Evolutionary conservation across 2,888 invertebrate species (phyloP), one percentile per base, ranked within the genome.

Genomic region (Cosmia pyralina): DNA sequence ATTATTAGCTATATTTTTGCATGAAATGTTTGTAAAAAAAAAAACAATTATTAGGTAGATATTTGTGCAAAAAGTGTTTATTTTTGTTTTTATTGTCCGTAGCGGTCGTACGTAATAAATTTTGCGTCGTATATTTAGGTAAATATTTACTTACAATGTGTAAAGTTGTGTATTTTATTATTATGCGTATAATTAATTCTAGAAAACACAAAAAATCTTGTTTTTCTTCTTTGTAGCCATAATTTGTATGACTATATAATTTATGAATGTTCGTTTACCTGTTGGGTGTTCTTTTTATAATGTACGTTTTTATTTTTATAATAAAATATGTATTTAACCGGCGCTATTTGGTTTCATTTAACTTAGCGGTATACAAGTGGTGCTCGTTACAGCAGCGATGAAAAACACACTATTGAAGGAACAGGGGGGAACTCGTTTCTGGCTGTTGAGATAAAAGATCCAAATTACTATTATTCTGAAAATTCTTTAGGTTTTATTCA

Each of bases 231-330:
- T 46, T 38, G 28, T 52, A 41, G 28, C 2, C 17, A 28, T 55
- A 11, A 38, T 76, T 55, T 44, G 3, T 66, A 22, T 50, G 34
- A 57, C 2, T 58, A 13, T 65, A 22, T 65, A 19, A 19, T 58
- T 44, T 0, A 17, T 13, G 22, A 66, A 22, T 34, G 1, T 66
- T 19, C n/a, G 13, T 2, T 67, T 44, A 15, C 11, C 17, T 77
- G 19, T 67, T 28, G 4, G 13, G 17, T 50, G 15, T 13, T 68
- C 19, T 22, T 74, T 77, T 28, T 74, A 28, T 22, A 34, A 48
- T 38, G 7, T 41, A 46, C 10, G 5, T 11, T 50, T 50, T 44
- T 6, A 7, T 34, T 44, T 68, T 28, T 77, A 17, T 15, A 52
- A 28, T 58, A 74, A 28, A 28, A 2, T 46, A 77, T 52, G 7